These are phyloP conservation scores for Thysanoteuthis rhombus DNA, from an alignment of 2,888 invertebrate genomes.

Conservation along the genomic window DNA sequence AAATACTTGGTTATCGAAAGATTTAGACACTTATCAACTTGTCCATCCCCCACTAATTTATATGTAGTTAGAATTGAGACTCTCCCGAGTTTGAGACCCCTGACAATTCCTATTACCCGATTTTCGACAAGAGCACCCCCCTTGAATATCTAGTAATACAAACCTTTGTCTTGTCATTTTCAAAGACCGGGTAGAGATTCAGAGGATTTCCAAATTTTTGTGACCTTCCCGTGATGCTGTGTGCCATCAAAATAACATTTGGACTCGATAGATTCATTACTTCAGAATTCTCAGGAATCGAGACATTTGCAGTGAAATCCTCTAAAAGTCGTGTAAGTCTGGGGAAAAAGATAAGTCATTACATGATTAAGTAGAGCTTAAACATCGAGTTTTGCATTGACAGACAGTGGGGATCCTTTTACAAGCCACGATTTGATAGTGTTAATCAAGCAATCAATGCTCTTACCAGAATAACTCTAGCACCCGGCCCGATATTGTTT, in stretches of 20 bases:
- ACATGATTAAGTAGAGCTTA: background rate
- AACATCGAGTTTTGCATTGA: background rate
- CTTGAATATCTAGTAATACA: background rate
- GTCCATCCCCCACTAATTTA: no score
- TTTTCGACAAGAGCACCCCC: no score
- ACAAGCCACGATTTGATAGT: background rate
- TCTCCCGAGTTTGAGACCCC: no score
- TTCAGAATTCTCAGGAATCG: slow-evolving; percentile 37
- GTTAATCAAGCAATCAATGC: no score
- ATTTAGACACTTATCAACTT: no score
- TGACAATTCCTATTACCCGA: no score
- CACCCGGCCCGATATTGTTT: no score
- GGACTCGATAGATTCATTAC: slow-evolving; percentile 43
- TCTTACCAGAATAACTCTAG: no score
- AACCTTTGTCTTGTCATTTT: background rate
- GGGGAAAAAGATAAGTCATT: background rate
- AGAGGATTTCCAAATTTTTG: background rate
- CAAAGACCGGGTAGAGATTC: background rate
- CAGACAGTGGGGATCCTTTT: background rate
- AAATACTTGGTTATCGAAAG: no score
- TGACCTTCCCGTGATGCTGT: slow-evolving; percentile 36
- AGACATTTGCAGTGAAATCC: slow-evolving; percentile 48
- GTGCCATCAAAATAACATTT: slow-evolving; percentile 49
- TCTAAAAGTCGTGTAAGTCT: slow-evolving; percentile 50
- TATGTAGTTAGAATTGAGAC: no score